phyloP scores from a whole-genome alignment of 2,888 invertebrate genomes.

The Corbicula japonica region DNA sequence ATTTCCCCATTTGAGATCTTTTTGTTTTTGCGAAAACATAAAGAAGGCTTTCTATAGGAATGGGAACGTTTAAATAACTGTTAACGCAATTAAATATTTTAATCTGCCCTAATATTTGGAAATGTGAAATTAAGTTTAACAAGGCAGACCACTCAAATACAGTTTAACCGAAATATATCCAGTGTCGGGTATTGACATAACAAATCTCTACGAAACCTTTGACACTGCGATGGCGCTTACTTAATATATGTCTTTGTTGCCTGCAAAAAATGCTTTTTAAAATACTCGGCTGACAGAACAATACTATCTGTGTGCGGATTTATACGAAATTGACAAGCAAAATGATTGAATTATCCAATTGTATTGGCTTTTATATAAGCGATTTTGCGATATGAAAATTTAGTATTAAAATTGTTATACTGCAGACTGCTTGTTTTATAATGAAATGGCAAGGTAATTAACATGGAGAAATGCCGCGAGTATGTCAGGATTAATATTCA shows the following conservation, averaged over 20 bases:
- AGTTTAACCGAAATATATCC: constrained; percentile 6
- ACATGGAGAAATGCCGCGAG: too few relatives aligned
- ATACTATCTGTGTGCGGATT: constrained; percentile 19
- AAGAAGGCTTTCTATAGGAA: too few relatives aligned
- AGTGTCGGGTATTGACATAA: constrained; percentile 30
- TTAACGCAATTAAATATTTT: too few relatives aligned
- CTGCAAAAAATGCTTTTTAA: constrained; percentile 26
- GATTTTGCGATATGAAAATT: constrained; percentile 1
- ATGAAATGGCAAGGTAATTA: too few relatives aligned
- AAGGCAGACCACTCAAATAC: constrained; percentile 18
- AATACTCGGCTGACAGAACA: constrained; percentile 27
- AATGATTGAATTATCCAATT: constrained; percentile 16
- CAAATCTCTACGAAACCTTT: constrained; percentile 27
- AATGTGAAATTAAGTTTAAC: too few relatives aligned
- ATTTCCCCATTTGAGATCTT: too few relatives aligned
- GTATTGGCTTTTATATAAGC: constrained; percentile 1
- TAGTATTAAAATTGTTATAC: background rate
- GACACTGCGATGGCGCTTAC: constrained; percentile 7
- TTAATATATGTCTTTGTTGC: constrained; percentile 28
- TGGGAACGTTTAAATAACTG: too few relatives aligned
- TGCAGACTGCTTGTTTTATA: background rate
- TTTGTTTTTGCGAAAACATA: too few relatives aligned
- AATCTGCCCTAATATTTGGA: too few relatives aligned
- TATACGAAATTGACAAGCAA: constrained; percentile 11
- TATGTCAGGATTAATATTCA: too few relatives aligned